phyloP scores from a whole-genome alignment of 2,797 vertebrate genomes.

The Syndactyla subalaris region DNA sequence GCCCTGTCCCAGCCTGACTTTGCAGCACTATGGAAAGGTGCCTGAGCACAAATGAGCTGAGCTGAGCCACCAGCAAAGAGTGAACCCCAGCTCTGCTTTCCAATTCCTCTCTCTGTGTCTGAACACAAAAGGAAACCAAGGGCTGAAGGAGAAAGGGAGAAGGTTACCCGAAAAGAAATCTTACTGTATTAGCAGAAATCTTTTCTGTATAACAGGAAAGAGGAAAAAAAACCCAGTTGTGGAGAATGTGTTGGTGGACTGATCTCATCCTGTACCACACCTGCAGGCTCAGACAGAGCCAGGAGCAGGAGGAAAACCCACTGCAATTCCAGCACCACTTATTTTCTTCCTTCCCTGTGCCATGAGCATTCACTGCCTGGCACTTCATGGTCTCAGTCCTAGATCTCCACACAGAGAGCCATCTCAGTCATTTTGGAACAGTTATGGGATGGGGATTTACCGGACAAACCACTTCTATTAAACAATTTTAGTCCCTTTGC shows the following conservation, averaged over 20 bases:
- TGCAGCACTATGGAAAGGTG: not conserved
- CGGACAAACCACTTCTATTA: not conserved
- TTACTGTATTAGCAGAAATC: not conserved
- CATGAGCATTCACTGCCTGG: not conserved
- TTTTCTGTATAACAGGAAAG: not conserved
- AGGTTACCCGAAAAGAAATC: not conserved
- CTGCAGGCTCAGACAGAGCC: not conserved
- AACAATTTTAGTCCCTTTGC: not conserved
- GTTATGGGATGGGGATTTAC: not conserved
- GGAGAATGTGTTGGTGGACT: not conserved
- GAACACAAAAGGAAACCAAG: conserved; percentile 22
- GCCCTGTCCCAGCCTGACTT: not conserved
- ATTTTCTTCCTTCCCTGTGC: not conserved
- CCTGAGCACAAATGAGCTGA: not conserved
- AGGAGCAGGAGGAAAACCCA: not conserved
- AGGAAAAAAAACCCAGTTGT: not conserved
- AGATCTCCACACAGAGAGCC: not conserved
- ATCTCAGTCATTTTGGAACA: not conserved
- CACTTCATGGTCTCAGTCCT: not conserved
- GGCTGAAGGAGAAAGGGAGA: not conserved
- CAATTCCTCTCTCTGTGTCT: not conserved
- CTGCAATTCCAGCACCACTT: not conserved
- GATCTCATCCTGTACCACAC: not conserved
- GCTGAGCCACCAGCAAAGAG: not conserved
- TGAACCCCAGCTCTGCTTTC: not conserved